These are phyloP conservation scores for Trypoxylus dichotomus DNA, from an alignment of 1,140 invertebrate species.

Conservation along the genomic window DNA sequence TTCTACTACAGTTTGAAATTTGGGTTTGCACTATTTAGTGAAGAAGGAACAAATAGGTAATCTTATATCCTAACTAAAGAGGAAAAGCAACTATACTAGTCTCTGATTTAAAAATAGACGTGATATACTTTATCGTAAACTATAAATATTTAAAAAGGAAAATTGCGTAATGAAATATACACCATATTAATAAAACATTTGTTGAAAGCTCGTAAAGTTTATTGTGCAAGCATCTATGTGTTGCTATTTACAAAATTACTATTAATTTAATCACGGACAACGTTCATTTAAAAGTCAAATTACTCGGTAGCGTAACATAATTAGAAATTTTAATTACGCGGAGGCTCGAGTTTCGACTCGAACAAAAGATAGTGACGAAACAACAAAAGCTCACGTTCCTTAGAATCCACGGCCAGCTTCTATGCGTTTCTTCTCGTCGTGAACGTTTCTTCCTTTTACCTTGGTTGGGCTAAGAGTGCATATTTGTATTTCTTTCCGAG, in stretches of 20 bases:
- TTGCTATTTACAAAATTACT: slow-evolving; percentile 21
- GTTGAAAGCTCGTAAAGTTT: neutral
- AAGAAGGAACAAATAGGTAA: too few relatives aligned
- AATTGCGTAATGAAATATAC: neutral
- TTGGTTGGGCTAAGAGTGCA: neutral
- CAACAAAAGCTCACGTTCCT: neutral
- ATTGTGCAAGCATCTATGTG: neutral
- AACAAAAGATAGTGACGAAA: slow-evolving; percentile 17
- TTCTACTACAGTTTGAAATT: too few relatives aligned
- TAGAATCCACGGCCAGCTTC: neutral
- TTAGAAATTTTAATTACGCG: slow-evolving; percentile 23
- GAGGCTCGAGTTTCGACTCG: neutral
- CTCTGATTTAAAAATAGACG: too few relatives aligned
- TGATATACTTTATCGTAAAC: neutral
- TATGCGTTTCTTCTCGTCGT: neutral
- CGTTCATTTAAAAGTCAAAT: slow-evolving; percentile 19
- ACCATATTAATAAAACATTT: neutral
- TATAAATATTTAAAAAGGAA: neutral
- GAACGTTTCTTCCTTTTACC: neutral
- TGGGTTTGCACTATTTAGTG: too few relatives aligned
- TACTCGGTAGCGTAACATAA: slow-evolving; percentile 12
- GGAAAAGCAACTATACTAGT: neutral
- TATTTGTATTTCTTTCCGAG: neutral
- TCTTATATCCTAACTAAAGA: too few relatives aligned
- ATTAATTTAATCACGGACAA: slow-evolving; percentile 10